These are phyloP conservation scores for Ferrisia virgata DNA, from an alignment of 2,888 invertebrate genomes.

Conservation along the genomic window DNA sequence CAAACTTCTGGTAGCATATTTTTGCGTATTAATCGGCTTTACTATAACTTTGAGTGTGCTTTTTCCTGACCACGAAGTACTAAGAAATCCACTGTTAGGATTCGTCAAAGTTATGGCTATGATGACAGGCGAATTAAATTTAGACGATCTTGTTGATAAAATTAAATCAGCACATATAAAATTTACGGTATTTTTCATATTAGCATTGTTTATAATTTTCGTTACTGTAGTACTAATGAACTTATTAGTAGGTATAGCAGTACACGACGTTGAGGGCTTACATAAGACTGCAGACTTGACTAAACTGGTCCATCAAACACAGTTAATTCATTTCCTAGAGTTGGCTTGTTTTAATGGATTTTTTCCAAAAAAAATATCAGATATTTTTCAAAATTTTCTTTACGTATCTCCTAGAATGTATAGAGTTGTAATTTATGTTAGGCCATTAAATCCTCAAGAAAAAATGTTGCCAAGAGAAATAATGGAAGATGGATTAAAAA, in stretches of 20 bases:
- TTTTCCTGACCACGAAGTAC: constrained; percentile 76
- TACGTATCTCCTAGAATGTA: constrained; percentile 78
- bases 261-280: constrained; percentile 80
- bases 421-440: constrained; percentile 75
- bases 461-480: constrained; percentile 75
- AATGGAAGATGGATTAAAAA: constrained; percentile 75
- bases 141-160: constrained; percentile 59
- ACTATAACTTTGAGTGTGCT: constrained; percentile 85
- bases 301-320: constrained; percentile 78
- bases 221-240: constrained; percentile 85
- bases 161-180: constrained; percentile 56
- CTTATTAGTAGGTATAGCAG: constrained; percentile 79
- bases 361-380: constrained; percentile 70
- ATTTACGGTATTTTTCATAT: constrained; percentile 63
- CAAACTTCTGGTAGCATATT: constrained; percentile 77
- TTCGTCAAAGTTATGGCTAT: constrained; percentile 80
- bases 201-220: constrained; percentile 69
- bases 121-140: constrained; percentile 85
- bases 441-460: constrained; percentile 78
- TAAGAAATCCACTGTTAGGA: constrained; percentile 79
- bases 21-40: constrained; percentile 78
- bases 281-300: constrained; percentile 81
- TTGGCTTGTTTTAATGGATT: constrained; percentile 76
- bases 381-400: constrained; percentile 73
- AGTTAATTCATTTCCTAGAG: constrained; percentile 80